Conservation (phyloP, 2,113 vertebrate species). For the Psittacus erithacus region DNA sequence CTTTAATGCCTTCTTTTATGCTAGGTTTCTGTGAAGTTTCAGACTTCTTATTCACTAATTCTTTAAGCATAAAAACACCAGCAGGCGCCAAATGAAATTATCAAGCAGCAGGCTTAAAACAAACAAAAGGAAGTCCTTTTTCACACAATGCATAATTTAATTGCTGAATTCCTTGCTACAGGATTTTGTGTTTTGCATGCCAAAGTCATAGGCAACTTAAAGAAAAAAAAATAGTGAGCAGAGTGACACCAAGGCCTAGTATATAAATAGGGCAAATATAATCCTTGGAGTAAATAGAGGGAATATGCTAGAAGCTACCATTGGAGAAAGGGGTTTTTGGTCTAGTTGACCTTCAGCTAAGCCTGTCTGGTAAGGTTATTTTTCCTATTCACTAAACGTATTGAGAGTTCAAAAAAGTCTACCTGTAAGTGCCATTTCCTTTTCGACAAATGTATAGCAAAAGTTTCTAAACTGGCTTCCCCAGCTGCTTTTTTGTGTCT, state of each 20-base stretch:
- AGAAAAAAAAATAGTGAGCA: neutral
- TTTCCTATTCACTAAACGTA: neutral
- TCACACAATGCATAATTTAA: constrained; percentile 11
- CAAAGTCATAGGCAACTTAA: neutral
- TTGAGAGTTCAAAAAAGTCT: neutral
- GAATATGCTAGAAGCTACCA: neutral
- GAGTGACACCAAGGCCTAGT: neutral
- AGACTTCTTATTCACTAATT: neutral
- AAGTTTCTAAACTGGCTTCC: neutral
- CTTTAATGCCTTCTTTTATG: neutral
- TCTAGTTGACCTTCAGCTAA: neutral
- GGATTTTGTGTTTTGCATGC: neutral
- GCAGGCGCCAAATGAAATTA: neutral
- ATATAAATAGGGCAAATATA: neutral
- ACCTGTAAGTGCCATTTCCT: neutral
- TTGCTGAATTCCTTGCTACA: constrained; percentile 2
- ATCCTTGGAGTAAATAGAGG: neutral
- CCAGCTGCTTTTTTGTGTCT: neutral
- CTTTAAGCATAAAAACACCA: neutral
- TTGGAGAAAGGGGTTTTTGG: neutral
- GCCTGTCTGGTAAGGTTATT: neutral
- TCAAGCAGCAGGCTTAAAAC: constrained; percentile 41
- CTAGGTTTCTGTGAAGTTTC: neutral
- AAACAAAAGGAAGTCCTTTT: constrained; percentile 54
- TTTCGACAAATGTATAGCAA: neutral